Conservation (phyloP, 2,797 vertebrate species). For the Takifugu rubripes region DNA sequence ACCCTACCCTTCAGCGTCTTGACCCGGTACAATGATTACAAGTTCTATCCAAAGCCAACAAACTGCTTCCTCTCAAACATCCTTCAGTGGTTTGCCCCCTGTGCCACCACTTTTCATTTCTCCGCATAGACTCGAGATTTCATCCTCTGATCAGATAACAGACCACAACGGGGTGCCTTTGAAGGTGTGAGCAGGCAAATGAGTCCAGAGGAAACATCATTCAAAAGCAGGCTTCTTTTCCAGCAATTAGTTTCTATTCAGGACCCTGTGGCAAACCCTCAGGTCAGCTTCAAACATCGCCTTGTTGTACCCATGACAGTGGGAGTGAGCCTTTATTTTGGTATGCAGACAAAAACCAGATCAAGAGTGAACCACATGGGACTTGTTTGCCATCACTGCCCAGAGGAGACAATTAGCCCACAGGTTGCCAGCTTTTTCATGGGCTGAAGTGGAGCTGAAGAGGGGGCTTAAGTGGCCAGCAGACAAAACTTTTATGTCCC, state of each 20-base stretch:
- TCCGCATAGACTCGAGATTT: conserved; percentile 22
- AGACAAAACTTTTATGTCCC: conserved; percentile 47
- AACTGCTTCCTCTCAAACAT: conserved; percentile 32
- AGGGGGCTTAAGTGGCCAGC: conserved; percentile 44
- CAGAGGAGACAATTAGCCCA: conserved; percentile 63
- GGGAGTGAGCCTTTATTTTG: conserved; percentile 41
- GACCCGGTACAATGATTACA: conserved; percentile 52
- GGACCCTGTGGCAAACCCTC: conserved; percentile 22
- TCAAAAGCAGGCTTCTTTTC: conserved; percentile 35
- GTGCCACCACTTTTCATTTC: conserved; percentile 25
- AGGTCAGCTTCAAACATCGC: conserved; percentile 59
- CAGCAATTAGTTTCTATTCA: conserved; percentile 68
- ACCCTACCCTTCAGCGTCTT: conserved; percentile 58
- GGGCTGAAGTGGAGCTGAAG: conserved; percentile 46
- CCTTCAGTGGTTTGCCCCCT: conserved; percentile 21
- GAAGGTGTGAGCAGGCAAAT: conserved; percentile 44
- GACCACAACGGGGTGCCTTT: conserved; percentile 55
- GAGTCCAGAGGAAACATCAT: conserved; percentile 24
- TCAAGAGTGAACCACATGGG: conserved; percentile 54
- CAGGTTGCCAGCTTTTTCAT: conserved; percentile 50
- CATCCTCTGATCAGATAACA: conserved; percentile 49
- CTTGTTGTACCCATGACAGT: conserved; percentile 41
- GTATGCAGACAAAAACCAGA: conserved; percentile 58
- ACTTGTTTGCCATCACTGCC: conserved; percentile 62
- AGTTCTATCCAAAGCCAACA: conserved; percentile 54